A percentile compares a stretch with the other conserved stretches of the same genome.
These are phyloP conservation scores for Cheumatopsyche charites DNA, from an alignment of 1,140 invertebrate species.

Conservation along the genomic window DNA sequence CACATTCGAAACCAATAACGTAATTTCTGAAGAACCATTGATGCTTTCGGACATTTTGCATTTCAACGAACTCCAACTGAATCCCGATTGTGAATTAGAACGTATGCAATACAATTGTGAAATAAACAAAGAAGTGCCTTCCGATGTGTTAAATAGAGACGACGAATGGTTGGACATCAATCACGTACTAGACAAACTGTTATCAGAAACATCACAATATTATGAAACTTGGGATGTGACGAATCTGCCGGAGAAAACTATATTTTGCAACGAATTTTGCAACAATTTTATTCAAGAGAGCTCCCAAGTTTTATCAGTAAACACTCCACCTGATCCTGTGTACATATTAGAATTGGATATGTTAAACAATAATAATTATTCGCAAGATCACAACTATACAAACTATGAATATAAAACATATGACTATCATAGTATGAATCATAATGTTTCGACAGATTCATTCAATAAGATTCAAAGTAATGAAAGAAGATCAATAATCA, in stretches of 20 bases:
- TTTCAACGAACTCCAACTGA: conserved; percentile 42
- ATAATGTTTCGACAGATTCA: neutral
- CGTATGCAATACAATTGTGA: neutral
- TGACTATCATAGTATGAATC: neutral
- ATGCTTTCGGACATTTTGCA: conserved; percentile 40
- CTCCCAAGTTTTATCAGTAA: conserved; percentile 48
- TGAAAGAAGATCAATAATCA: neutral
- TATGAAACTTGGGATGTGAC: conserved; percentile 38
- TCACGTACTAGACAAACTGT: conserved; percentile 42
- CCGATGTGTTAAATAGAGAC: neutral
- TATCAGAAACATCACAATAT: conserved; percentile 35
- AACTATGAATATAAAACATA: conserved; percentile 23
- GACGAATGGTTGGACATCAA: conserved; percentile 39
- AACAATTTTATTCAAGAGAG: conserved; percentile 56
- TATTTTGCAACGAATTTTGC: conserved; percentile 57
- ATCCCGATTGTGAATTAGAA: conserved; percentile 33
- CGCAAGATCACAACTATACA: neutral
- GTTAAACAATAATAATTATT: conserved; percentile 14
- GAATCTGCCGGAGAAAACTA: conserved; percentile 54
- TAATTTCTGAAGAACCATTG: conserved; percentile 20
- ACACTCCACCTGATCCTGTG: conserved; percentile 24
- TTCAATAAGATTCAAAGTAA: neutral
- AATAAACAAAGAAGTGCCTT: conserved; percentile 6
- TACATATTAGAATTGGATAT: conserved; percentile 41
- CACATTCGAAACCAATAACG: neutral